phyloP scores from a whole-genome alignment of 2,797 vertebrate species.

The Chloroceryle amazona region DNA sequence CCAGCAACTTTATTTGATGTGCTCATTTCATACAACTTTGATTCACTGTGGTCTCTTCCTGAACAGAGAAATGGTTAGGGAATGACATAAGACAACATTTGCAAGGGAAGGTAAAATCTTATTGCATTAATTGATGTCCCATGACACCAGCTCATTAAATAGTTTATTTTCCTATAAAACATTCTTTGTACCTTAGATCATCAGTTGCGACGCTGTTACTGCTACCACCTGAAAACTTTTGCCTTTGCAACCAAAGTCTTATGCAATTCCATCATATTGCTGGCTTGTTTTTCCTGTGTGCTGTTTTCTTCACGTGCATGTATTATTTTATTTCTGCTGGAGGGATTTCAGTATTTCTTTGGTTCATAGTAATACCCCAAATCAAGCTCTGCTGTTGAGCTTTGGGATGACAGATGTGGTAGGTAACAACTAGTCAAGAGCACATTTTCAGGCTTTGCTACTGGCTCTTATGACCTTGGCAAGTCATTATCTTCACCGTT shows the following conservation, averaged over 20 bases:
- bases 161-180: background rate
- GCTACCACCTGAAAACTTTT: background rate
- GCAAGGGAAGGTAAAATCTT: background rate
- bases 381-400: background rate
- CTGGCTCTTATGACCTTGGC: background rate
- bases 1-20: background rate
- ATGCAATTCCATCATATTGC: background rate
- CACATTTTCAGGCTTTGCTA: background rate
- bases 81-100: background rate
- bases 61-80: background rate
- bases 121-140: rapidly evolving
- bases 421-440: background rate
- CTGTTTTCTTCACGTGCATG: background rate
- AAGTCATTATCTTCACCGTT: background rate
- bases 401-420: background rate
- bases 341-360: background rate
- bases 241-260: background rate
- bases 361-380: background rate
- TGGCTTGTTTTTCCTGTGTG: background rate
- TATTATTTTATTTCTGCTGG: background rate
- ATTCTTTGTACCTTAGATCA: background rate
- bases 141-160: background rate
- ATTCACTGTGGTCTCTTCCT: background rate
- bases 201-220: background rate
- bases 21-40: background rate